These are phyloP conservation scores for Smithornis capensis DNA, from an alignment of 2,113 vertebrate species.

Conservation along the genomic window DNA sequence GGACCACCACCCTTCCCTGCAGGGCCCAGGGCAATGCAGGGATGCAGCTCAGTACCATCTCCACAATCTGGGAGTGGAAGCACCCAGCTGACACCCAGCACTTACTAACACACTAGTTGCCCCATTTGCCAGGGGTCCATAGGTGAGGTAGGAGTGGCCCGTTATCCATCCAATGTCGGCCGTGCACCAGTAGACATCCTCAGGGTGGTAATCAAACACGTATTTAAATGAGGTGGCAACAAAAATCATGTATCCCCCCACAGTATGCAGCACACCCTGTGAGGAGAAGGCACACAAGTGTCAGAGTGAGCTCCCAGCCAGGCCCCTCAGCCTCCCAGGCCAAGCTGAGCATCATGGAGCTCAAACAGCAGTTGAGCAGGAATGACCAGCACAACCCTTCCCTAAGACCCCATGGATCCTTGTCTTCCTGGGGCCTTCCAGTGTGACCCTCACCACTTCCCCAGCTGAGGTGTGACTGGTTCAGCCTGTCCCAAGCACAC, in stretches of 20 bases:
- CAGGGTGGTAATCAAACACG: conserved; percentile 91
- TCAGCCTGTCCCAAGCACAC: conserved; percentile 52
- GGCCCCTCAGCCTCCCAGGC: not conserved
- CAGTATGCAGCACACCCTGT: conserved; percentile 91
- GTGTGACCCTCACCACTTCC: accelerated
- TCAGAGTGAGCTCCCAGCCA: not conserved
- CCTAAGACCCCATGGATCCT: not conserved
- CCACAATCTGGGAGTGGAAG: not conserved
- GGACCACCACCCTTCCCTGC: not conserved
- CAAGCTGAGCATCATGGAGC: not conserved
- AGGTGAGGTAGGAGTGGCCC: conserved; percentile 94
- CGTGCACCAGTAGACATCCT: conserved; percentile 97
- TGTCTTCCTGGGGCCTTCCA: not conserved
- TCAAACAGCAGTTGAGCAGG: not conserved
- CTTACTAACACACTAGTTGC: conserved; percentile 92
- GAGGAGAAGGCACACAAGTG: not conserved
- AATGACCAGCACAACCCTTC: not conserved
- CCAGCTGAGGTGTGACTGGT: not conserved
- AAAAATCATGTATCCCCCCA: conserved; percentile 95
- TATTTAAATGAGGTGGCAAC: conserved; percentile 90
- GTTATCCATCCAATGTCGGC: conserved; percentile 98
- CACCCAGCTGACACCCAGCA: not conserved
- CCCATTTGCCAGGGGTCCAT: conserved; percentile 92
- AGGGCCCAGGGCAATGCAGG: not conserved
- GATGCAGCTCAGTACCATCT: not conserved